Conservation (phyloP, 2,113 vertebrate genomes). For the Hepsetus odoe region DNA sequence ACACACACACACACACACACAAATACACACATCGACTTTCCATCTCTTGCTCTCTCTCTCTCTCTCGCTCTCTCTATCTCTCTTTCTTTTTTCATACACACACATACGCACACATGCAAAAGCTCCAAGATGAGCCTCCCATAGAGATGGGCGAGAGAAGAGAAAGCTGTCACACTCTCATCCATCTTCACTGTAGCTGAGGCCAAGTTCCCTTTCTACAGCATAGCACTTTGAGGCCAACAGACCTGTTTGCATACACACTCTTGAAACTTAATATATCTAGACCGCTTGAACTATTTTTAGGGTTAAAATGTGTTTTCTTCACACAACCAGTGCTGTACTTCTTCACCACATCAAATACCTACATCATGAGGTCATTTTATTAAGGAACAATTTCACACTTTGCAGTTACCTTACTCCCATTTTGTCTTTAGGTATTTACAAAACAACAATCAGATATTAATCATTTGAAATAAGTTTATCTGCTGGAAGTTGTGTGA, state of each 20-base stretch:
- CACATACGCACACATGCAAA: conserved; percentile 10
- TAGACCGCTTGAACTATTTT: conserved; percentile 40
- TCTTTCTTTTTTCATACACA: conserved; percentile 23
- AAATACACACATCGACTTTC: conserved; percentile 51
- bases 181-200: conserved; percentile 68
- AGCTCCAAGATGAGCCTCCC: conserved; percentile 54
- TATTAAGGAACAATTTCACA: neutral
- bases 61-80: conserved; percentile 12
- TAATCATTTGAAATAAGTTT: neutral
- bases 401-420: neutral
- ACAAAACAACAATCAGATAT: neutral
- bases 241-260: conserved; percentile 46
- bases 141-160: conserved; percentile 63
- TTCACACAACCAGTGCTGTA: neutral
- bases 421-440: neutral
- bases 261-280: conserved; percentile 46
- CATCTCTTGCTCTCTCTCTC: conserved; percentile 36
- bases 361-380: neutral
- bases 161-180: conserved; percentile 76
- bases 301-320: conserved; percentile 39
- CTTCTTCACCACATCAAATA: conserved; percentile 18
- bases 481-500: neutral
- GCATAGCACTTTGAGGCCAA: conserved; percentile 49
- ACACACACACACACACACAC: conserved; percentile 45
- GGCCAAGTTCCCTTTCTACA: conserved; percentile 57